Conservation (phyloP, 2,888 invertebrate genomes). For the Apotomis capreana region DNA sequence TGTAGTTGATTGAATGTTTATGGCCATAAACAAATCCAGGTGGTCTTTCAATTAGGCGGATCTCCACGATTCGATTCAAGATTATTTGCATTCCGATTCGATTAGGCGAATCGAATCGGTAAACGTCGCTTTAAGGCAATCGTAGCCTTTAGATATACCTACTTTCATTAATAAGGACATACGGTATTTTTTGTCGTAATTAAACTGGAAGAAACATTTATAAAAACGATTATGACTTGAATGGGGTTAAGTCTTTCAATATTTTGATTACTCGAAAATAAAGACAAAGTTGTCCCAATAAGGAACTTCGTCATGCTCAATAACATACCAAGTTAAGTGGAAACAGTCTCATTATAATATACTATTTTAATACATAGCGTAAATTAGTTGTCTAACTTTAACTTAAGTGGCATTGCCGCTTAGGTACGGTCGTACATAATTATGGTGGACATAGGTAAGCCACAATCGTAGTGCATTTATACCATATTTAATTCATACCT, state of each 20-base stretch:
- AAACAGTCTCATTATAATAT: too few relatives aligned
- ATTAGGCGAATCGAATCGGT: conserved; percentile 55
- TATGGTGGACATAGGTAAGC: too few relatives aligned
- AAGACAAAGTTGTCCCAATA: too few relatives aligned
- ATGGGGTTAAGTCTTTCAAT: neutral
- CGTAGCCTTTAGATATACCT: conserved; percentile 48
- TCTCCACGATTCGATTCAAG: conserved; percentile 52
- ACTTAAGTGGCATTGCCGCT: too few relatives aligned
- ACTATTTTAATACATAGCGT: too few relatives aligned
- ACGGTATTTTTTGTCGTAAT: conserved; percentile 2
- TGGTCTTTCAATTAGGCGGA: conserved; percentile 42
- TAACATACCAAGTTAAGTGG: too few relatives aligned
- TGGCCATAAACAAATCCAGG: conserved; percentile 37
- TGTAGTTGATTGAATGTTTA: conserved; percentile 38
- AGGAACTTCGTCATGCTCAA: too few relatives aligned
- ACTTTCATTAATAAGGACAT: conserved; percentile 23
- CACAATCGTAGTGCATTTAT: too few relatives aligned
- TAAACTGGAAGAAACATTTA: neutral
- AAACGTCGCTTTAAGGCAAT: conserved; percentile 46
- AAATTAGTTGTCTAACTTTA: too few relatives aligned
- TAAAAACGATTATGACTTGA: neutral
- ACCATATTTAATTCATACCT: too few relatives aligned
- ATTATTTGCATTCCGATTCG: conserved; percentile 54
- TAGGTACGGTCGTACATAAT: too few relatives aligned
- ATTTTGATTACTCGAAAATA: neutral